Percentiles rank a stretch among this genome's conserved stretches.
These are phyloP conservation scores for Ceyx margarethae DNA, from an alignment of 2,113 vertebrate species.

Conservation along the genomic window DNA sequence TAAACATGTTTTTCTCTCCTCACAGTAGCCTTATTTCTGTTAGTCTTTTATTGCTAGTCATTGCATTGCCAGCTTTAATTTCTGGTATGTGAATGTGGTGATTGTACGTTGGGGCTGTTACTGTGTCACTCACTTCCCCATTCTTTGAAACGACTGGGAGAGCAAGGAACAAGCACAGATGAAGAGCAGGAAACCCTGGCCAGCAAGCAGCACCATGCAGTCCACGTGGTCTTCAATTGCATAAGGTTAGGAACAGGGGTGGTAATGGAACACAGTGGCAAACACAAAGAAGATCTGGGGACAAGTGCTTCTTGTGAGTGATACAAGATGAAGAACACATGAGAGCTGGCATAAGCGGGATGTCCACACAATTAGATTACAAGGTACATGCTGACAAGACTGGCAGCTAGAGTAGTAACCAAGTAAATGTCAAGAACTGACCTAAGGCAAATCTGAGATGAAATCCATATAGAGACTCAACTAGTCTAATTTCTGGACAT, in stretches of 20 bases:
- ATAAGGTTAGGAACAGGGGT: not conserved
- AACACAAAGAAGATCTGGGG: not conserved
- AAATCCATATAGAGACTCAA: not conserved
- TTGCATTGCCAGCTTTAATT: not conserved
- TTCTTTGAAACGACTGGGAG: not conserved
- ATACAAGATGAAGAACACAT: not conserved
- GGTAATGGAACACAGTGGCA: not conserved
- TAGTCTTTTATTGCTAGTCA: not conserved
- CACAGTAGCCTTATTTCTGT: not conserved
- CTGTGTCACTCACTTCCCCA: fast-evolving
- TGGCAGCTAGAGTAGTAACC: not conserved
- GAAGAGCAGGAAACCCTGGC: not conserved
- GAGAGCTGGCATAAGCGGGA: fast-evolving
- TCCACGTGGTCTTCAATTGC: not conserved
- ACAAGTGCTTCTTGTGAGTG: not conserved
- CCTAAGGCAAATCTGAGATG: not conserved
- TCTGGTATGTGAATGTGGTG: not conserved
- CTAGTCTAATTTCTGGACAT: not conserved
- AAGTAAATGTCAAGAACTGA: not conserved
- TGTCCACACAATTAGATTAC: not conserved
- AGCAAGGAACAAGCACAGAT: not conserved
- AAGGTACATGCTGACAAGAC: not conserved
- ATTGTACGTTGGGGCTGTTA: not conserved
- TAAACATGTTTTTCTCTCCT: not conserved
- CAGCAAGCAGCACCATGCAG: not conserved